phyloP scores from a whole-genome alignment of 1,140 invertebrate genomes.

The Steinernema feltiae region DNA sequence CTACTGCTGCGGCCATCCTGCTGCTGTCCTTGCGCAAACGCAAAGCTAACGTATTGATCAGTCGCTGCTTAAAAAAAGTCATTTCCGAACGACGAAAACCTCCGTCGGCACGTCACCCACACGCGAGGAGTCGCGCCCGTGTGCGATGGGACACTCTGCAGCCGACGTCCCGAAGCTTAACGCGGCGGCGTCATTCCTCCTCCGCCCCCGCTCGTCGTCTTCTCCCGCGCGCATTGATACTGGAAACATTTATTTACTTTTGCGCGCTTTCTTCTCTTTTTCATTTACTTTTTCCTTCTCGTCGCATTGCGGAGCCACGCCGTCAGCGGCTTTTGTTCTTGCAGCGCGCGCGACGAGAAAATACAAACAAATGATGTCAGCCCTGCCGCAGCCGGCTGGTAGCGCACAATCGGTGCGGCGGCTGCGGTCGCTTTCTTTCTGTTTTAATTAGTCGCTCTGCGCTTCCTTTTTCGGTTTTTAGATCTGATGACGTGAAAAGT shows the following conservation, averaged over 20 bases:
- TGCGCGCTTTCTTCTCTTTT: background rate
- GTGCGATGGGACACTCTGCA: too few species aligned
- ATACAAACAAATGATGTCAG: conserved; percentile 8
- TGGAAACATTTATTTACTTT: conserved; percentile 19
- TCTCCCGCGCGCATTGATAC: conserved; percentile 22
- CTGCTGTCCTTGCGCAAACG: too few species aligned
- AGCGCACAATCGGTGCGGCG: background rate
- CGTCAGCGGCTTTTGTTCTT: background rate
- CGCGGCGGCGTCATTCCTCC: background rate
- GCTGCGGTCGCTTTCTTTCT: background rate
- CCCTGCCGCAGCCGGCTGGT: too few species aligned
- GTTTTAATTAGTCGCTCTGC: background rate
- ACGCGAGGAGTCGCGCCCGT: too few species aligned
- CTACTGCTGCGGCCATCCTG: too few species aligned
- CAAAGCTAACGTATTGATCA: too few species aligned
- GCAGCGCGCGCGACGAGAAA: background rate
- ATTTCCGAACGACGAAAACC: too few species aligned
- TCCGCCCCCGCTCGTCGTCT: background rate
- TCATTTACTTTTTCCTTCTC: background rate
- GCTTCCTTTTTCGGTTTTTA: background rate
- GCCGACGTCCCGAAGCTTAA: too few species aligned
- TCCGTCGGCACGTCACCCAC: too few species aligned
- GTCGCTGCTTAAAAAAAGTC: too few species aligned
- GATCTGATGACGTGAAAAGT: background rate
- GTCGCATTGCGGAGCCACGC: background rate